A percentile compares a stretch with the other conserved stretches of the same genome.
These are phyloP conservation scores for Erethizon dorsatum DNA, from an alignment of 2,797 vertebrate genomes.

Conservation along the genomic window DNA sequence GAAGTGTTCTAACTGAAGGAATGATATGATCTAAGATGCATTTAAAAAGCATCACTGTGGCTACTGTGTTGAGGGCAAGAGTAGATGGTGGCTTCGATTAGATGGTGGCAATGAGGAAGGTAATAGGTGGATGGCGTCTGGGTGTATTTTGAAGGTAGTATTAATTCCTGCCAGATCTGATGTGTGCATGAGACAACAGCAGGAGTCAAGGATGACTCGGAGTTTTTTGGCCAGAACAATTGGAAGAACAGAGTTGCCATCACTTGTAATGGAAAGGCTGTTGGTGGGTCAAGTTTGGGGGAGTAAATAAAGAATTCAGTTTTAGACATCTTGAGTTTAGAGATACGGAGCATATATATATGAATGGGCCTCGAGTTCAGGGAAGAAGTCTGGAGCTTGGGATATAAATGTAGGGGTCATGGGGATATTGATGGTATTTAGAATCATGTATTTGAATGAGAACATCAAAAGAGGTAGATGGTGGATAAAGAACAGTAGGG, in stretches of 20 bases:
- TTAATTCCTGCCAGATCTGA: conserved; percentile 33
- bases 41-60: background rate
- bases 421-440: background rate
- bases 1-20: conserved; percentile 31
- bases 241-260: conserved; percentile 3
- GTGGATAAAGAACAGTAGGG: background rate
- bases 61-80: background rate
- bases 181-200: background rate
- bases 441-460: conserved; percentile 20
- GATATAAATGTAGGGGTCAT: background rate
- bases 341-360: background rate
- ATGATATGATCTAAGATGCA: background rate
- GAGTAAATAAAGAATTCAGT: background rate
- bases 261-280: background rate
- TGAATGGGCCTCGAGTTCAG: background rate
- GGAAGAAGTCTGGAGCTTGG: background rate
- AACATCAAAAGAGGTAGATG: background rate
- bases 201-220: background rate
- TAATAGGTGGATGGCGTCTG: background rate
- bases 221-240: conserved; percentile 12
- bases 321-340: background rate
- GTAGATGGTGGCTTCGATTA: background rate
- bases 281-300: background rate
- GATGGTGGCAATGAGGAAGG: background rate
- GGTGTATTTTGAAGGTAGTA: background rate